A percentile compares a stretch with the other conserved stretches of the same genome.
These are phyloP conservation scores for Andrena marginata DNA, from an alignment of 2,888 invertebrate species.

Conservation along the genomic window DNA sequence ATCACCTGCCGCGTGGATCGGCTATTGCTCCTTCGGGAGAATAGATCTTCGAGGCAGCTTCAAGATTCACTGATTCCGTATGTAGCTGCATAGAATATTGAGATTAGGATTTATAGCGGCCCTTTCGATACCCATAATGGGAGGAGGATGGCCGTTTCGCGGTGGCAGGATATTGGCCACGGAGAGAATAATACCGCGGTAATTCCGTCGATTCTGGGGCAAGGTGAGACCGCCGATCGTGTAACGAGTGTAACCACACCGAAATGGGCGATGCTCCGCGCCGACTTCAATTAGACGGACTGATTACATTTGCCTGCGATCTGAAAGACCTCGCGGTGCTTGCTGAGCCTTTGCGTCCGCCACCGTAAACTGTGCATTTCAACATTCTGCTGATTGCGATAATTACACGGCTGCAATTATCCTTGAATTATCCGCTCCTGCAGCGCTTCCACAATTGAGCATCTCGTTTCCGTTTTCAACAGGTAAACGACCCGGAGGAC, in stretches of 20 bases:
- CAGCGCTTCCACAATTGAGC: background rate
- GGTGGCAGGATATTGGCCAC: conserved; percentile 45
- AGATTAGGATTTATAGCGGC: background rate
- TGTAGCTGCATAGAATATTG: too few relatives aligned
- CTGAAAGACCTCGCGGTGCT: background rate
- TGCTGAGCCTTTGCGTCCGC: background rate
- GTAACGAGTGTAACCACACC: conserved; percentile 25
- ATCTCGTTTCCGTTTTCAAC: conserved; percentile 33
- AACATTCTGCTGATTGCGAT: background rate
- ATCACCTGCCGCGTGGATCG: background rate
- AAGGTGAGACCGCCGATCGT: conserved; percentile 69
- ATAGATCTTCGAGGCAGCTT: too few relatives aligned
- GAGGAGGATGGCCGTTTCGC: conserved; percentile 28
- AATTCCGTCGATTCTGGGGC: conserved; percentile 68
- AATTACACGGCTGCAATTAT: background rate
- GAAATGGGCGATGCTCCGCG: conserved; percentile 23
- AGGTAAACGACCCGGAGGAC: conserved; percentile 83
- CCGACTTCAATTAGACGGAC: conserved; percentile 31
- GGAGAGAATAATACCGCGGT: conserved; percentile 62
- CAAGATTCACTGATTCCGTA: too few relatives aligned
- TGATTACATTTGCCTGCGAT: conserved; percentile 10
- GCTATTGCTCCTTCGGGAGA: too few relatives aligned
- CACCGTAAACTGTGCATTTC: background rate
- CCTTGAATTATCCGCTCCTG: conserved; percentile 13
- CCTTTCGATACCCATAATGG: conserved; percentile 13